These are phyloP conservation scores for Tipula unca DNA, from an alignment of 2,888 invertebrate species.

Conservation along the genomic window DNA sequence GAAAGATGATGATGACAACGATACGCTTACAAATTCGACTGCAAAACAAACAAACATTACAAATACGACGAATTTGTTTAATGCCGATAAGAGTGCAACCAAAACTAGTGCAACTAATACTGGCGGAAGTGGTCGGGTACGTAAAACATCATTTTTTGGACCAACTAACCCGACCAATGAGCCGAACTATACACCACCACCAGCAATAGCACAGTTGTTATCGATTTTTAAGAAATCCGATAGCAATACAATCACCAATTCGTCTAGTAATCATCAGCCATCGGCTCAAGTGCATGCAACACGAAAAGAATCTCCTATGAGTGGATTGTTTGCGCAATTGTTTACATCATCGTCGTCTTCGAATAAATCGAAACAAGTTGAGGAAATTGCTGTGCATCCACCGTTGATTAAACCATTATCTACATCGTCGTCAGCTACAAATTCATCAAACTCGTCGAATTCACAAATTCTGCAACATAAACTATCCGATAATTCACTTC, in stretches of 20 bases:
- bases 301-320: conserved; percentile 22
- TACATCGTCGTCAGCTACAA: not conserved
- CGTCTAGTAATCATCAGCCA: conserved; percentile 19
- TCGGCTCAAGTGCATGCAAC: not conserved
- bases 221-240: conserved; percentile 45
- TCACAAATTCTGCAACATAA: not conserved
- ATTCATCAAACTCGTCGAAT: not conserved
- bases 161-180: conserved; percentile 22
- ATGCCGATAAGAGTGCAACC: not conserved
- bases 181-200: conserved; percentile 44
- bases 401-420: not conserved
- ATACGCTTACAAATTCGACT: not conserved
- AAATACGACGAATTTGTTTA: not conserved
- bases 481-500: not conserved
- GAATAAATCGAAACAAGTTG: conserved; percentile 4
- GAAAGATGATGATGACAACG: not conserved
- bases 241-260: conserved; percentile 27
- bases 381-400: not conserved
- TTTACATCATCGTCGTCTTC: conserved; percentile 15
- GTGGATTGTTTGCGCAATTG: conserved; percentile 20
- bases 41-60: not conserved
- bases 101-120: not conserved
- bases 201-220: conserved; percentile 55
- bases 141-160: conserved; percentile 45
- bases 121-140: conserved; percentile 34